Base-by-base conservation (phyloP, 2,113 vertebrate species). In the Ornithorhynchus anatinus region DNA sequence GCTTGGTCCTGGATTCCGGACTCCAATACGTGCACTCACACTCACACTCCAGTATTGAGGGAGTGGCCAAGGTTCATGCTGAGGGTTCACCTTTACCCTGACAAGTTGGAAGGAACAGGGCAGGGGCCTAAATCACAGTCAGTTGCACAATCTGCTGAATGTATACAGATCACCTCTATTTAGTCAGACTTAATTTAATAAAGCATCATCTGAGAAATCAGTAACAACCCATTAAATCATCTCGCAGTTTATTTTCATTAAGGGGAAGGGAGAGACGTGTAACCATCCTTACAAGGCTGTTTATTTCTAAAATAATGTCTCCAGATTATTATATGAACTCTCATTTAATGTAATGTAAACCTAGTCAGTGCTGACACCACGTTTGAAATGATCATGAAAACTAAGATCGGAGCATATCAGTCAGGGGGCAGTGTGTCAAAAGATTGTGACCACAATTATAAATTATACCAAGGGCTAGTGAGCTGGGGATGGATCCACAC, bases 401-500 rank as follows among this genome's bases (percentile, higher is more conserved):
- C 7, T 17, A 63, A 32, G 25, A 68, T 56, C 2, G 57, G 6
- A 48, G 1, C 19, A 62, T 75, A 31, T 48, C 53, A 75, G n/a
- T 73, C 60, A 80, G 36, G 14, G 13, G 8, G 25, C 8, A 47
- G 0, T 42, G 14, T 44, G 1, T 32, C 31, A 31, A 29, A 3
- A 70, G 32, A 57, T 36, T 71, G 12, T 42, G 60, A 66, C 59
- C 62, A 73, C 42, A 72, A 72, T 67, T 74, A 44, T 44, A 65
- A 75, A 66, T 56, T 0, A 61, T 74, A 72, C 23, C 14, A 14
- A 75, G 58, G 33, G 20, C 10, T 75, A 50, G 69, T 45, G 38
- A 22, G 16, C 8, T 56, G 20, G 15, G 14, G 50, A 13, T 58
- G 33, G 27, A 56, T 61, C 25, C 2, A 0, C 22, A 39, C 0